phyloP scores from a whole-genome alignment of 2,113 vertebrate genomes.

The Cyprinodon variegatus region DNA sequence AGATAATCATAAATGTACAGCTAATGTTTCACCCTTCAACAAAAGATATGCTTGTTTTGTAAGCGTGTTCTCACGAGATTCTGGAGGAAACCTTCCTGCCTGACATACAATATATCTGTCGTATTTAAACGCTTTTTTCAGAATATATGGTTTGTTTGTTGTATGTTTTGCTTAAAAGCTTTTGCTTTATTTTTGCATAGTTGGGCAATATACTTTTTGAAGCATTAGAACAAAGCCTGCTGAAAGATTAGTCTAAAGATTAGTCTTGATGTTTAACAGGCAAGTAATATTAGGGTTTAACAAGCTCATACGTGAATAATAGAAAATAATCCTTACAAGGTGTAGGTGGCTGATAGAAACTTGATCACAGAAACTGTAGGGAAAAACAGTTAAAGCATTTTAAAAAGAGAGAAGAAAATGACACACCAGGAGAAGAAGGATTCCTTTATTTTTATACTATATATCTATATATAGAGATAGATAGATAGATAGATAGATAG shows the following conservation, averaged over 20 bases:
- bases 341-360: not conserved
- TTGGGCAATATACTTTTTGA: slow-evolving; percentile 1
- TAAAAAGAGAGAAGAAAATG: not conserved
- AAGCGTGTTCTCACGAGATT: slow-evolving; percentile 35
- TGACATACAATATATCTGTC: slow-evolving; percentile 31
- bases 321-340: no score
- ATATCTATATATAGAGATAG: no score
- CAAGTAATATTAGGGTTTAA: no score
- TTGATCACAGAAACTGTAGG: not conserved
- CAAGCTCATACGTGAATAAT: no score
- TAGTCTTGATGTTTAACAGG: not conserved
- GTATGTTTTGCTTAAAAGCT: slow-evolving; percentile 1
- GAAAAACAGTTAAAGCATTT: not conserved
- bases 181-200: slow-evolving; percentile 15
- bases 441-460: slow-evolving; percentile 6
- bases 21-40: slow-evolving; percentile 69
- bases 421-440: slow-evolving; percentile 9
- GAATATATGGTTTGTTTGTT: slow-evolving; percentile 12
- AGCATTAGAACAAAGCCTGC: slow-evolving; percentile 12
- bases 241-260: slow-evolving; percentile 34
- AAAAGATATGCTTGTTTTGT: slow-evolving; percentile 52
- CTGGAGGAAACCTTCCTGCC: slow-evolving; percentile 46
- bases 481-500: no score
- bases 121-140: slow-evolving; percentile 7
- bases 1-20: slow-evolving; percentile 56